Conservation (phyloP, 2,113 vertebrate species). For the Semnopithecus entellus region DNA sequence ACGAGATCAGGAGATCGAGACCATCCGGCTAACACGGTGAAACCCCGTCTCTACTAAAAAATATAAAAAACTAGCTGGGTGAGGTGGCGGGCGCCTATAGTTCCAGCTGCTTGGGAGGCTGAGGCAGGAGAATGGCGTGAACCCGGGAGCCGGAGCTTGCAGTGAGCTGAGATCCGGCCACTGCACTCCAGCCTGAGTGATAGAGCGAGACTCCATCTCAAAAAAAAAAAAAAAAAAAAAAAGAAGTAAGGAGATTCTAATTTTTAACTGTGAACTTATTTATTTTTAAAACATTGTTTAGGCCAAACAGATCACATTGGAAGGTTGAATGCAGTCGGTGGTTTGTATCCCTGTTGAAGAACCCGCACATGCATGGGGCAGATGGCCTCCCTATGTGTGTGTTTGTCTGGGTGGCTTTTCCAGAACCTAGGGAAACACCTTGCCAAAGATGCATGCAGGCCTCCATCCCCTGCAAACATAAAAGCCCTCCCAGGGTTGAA, state of each 20-base stretch:
- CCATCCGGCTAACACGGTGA: background rate
- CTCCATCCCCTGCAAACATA: background rate
- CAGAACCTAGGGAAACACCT: background rate
- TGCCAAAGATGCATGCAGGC: background rate
- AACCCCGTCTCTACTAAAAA: background rate
- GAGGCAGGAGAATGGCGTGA: background rate
- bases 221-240: background rate
- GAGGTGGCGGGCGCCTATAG: background rate
- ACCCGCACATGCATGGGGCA: fast-evolving
- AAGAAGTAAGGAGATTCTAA: background rate
- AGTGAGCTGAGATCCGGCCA: background rate
- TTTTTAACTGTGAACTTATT: background rate
- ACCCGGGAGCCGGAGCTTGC: background rate
- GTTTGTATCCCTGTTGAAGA: background rate
- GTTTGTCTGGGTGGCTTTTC: background rate
- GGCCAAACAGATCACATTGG: no score
- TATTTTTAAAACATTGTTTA: background rate
- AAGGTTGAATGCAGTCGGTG: background rate
- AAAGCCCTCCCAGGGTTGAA: background rate
- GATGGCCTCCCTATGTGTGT: background rate
- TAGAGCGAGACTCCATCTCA: background rate
- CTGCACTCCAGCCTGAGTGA: background rate
- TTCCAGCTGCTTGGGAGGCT: background rate
- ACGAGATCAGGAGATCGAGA: background rate
- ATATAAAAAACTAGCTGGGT: background rate